Base-by-base conservation (phyloP, 2,113 vertebrate genomes). In the Ammodramus savannarum region DNA sequence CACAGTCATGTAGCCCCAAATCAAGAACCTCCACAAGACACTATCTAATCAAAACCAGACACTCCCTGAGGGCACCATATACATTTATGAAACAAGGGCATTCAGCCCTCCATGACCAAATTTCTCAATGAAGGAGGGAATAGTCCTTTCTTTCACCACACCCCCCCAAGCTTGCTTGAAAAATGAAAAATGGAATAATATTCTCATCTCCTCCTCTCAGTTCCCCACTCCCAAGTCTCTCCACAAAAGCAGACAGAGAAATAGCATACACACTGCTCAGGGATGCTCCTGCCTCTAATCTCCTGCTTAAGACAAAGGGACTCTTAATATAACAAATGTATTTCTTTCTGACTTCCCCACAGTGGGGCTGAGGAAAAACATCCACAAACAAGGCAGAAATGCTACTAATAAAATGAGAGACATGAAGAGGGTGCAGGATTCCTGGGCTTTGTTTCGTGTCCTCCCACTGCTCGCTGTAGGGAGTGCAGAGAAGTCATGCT, bases 81-180 rank as follows among this genome's bases (percentile, higher is more conserved):
- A 92, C 86, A 93, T 97, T 96, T 96, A 91, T 80, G 90, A 93
- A 95, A 93, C 66, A 95, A 94, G 91, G 88, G 55, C 82, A 90
- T 65, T 36, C 90, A 91, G 75, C 23, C 57, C 81, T 94, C 55
- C 94, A 95, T 95, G 95, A 92, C 90, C 78, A 95, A 95, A 92
- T 49, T 91, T 90, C 85, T 93, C 68, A 90, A 39, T 59, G 71
- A 92, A 90, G 65, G 83, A 87, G 51, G 87, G 31, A 88, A 81
- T 9, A 3, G 36, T 54, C 52, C 63, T 83, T 96, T 82, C 79
- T 78, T 39, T 43, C 34, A 90, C 26, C 16, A 41, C 27, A 15
- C 7, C 71, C 65, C 65, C 49, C 46, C 51, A 57, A 79, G 88
- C 54, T 57, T 82, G 13, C 44, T 76, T 75, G 46, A 84, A 81